Evolutionary conservation across 2,888 invertebrate species (phyloP).

Genomic region (Oegoconia quadripuncta): DNA sequence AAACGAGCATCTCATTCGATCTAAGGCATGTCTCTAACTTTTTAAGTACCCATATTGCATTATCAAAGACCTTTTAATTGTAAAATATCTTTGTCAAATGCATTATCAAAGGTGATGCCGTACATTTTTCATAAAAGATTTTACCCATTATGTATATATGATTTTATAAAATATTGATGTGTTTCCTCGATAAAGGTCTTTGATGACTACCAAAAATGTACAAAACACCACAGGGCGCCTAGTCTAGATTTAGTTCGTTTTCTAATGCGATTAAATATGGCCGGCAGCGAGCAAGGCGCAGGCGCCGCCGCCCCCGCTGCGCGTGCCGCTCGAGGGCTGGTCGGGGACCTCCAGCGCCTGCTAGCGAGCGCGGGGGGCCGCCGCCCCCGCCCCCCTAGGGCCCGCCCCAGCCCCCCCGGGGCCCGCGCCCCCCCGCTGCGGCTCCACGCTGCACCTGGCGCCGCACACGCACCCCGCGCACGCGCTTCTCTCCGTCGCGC

Average conservation of each 20-base stretch:
- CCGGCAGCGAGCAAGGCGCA: slow-evolving; percentile 76
- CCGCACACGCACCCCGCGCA: slow-evolving; percentile 55
- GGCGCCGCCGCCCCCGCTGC: slow-evolving; percentile 80
- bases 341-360: slow-evolving; percentile 75
- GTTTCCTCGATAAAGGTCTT: no score
- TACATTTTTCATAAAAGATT: no score
- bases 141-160: no score
- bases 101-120: no score
- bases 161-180: no score
- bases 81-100: no score
- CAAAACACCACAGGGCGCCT: neutral
- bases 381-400: slow-evolving; percentile 30
- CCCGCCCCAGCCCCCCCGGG: slow-evolving; percentile 18
- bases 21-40: neutral
- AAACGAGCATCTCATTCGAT: no score
- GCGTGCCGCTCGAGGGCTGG: slow-evolving; percentile 77
- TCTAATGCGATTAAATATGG: slow-evolving; percentile 17
- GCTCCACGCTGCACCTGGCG: slow-evolving; percentile 35
- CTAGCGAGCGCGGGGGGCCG: slow-evolving; percentile 72
- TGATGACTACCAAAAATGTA: no score
- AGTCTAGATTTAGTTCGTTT: slow-evolving; percentile 19
- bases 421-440: slow-evolving; percentile 11
- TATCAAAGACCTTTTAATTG: no score
- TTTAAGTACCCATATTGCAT: no score
- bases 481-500: slow-evolving; percentile 55